Evolutionary conservation across 2,113 vertebrate genomes (phyloP), one percentile per base, ranked within the genome.

Genomic region (Melanerpes formicivorus): DNA sequence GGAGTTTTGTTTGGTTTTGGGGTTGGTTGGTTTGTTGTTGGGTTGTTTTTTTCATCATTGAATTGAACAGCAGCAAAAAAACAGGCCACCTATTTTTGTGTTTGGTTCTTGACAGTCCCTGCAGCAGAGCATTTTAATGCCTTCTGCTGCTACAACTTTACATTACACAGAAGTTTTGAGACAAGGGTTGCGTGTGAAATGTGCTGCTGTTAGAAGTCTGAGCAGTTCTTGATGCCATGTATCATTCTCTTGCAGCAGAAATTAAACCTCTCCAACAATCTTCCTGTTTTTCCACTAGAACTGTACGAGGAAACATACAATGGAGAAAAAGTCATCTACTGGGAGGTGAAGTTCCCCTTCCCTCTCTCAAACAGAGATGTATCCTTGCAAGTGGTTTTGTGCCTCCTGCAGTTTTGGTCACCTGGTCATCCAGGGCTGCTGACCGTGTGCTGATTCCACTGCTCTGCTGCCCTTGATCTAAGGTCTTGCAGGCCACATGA

Each of bases 271-370:
- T 3, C 40, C 90, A 70, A 92, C 46, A 64, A 4, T 69, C 22
- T 66, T 89, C 58, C 37, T 90, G 63, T 73, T 71, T 81, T 71
- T 81, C n/a, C 90, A 90, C 60, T 34, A 98, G 98, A 97, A 50
- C 90, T 98, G 26, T 91, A 96, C 74, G 98, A 99, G 93, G 88
- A 97, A 62, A 98, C 97, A 46, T 97, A 95, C 4, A 77, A 93
- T 34, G 98, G 98, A 80, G 93, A 98, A 92, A 96, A 76, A 4
- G 96, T 98, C 8, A 98, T 99, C 84, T 99, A 99, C 98, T 99
- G 99, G 99, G 98, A 99, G 93, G 98, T 99, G 83, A 99, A 99
- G 66, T 99, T 99, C 97, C 99, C 99, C 1, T 98, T 99, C 40
- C 98, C 98, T 46, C 87, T 99, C 92, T 98, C 98, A 30, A 99